Percentiles rank a stretch among this genome's conserved stretches.
These are phyloP conservation scores for Heliconius congener DNA, from an alignment of 1,140 invertebrate genomes.

Conservation along the genomic window DNA sequence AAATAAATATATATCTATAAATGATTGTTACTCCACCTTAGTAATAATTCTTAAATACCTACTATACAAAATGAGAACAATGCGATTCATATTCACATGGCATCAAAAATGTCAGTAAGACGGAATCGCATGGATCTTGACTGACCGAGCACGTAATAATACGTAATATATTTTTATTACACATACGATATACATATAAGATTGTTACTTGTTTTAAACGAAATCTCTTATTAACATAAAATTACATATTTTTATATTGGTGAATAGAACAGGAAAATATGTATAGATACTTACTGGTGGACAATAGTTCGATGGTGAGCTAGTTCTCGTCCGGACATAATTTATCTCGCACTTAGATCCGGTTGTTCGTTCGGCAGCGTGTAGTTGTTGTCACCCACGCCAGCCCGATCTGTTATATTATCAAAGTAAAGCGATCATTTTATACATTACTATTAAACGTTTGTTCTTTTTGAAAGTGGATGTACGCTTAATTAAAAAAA, in stretches of 20 bases:
- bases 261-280: conserved; percentile 26
- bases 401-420: conserved; percentile 58
- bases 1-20: too few relatives aligned
- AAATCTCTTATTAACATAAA: not conserved
- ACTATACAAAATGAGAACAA: conserved; percentile 19
- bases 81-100: conserved; percentile 31
- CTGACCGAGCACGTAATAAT: conserved; percentile 24
- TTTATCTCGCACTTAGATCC: conserved; percentile 70
- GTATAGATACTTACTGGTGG: not conserved
- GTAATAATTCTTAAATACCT: not conserved
- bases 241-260: not conserved
- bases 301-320: conserved; percentile 37
- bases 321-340: conserved; percentile 54
- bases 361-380: conserved; percentile 52
- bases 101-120: conserved; percentile 25
- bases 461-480: conserved; percentile 43
- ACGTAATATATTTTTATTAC: not conserved
- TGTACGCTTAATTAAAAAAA: too few relatives aligned
- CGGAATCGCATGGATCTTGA: conserved; percentile 5
- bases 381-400: conserved; percentile 52
- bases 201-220: not conserved
- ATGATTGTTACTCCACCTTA: too few relatives aligned
- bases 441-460: conserved; percentile 52
- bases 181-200: too few relatives aligned
- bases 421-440: conserved; percentile 63